Conservation (phyloP, 2,113 vertebrate species). For the Halcyon malimbica region DNA sequence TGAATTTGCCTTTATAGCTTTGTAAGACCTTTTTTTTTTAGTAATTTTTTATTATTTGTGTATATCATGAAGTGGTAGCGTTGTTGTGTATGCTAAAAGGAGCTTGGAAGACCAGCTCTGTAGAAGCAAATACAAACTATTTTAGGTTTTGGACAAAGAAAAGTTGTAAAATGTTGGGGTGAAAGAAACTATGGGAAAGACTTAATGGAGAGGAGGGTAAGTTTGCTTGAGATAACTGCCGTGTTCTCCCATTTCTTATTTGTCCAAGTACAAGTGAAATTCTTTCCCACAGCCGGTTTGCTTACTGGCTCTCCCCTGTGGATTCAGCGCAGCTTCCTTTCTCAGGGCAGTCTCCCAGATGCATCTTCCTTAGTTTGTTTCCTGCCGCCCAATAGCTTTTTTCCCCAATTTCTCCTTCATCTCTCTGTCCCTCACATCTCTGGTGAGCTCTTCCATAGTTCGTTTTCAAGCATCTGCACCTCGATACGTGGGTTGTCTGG, state of each 20-base stretch:
- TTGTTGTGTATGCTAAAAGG: background rate
- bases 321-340: background rate
- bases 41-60: background rate
- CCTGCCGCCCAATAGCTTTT: background rate
- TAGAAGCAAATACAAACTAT: background rate
- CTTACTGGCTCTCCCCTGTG: background rate
- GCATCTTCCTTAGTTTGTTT: background rate
- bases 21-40: background rate
- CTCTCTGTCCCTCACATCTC: background rate
- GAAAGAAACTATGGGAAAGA: background rate
- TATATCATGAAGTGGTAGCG: fast-evolving
- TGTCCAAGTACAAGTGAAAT: background rate
- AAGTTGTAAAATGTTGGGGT: background rate
- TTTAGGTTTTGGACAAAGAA: background rate
- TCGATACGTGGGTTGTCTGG: fast-evolving
- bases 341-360: background rate
- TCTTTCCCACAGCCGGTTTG: background rate
- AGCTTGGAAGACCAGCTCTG: background rate
- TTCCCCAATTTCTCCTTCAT: background rate
- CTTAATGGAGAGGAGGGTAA: background rate
- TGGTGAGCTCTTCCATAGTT: background rate
- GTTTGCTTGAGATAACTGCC: fast-evolving
- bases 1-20: background rate
- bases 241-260: fast-evolving
- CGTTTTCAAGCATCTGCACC: background rate